Evolutionary conservation across 2,888 invertebrate genomes (phyloP).

Genomic region (Anthophora plumipes): DNA sequence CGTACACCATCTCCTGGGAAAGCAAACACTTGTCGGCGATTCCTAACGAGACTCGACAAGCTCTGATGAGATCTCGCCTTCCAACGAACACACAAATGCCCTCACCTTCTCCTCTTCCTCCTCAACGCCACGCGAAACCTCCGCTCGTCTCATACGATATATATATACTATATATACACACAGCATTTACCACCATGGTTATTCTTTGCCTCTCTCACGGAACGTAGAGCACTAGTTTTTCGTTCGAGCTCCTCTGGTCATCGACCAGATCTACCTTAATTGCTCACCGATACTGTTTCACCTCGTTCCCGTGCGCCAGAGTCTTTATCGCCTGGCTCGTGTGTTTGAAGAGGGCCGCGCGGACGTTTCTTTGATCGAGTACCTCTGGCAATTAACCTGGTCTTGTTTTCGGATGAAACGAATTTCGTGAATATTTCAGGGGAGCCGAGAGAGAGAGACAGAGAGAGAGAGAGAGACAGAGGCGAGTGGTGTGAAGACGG

Average conservation of each 20-base stretch:
- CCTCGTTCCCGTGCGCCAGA: not conserved
- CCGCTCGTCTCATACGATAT: not conserved
- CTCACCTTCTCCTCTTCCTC: not conserved
- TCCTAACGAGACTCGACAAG: conserved; percentile 66
- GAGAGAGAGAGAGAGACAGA: too few relatives aligned
- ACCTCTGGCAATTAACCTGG: conserved; percentile 16
- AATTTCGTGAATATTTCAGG: conserved; percentile 17
- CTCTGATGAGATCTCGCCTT: conserved; percentile 62
- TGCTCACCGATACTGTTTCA: conserved; percentile 22
- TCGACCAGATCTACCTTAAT: conserved; percentile 24
- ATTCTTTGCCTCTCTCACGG: not conserved
- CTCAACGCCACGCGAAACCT: conserved; percentile 17
- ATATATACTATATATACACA: too few relatives aligned
- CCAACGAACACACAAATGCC: conserved; percentile 42
- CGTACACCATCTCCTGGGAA: conserved; percentile 53
- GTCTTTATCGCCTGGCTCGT: conserved; percentile 3
- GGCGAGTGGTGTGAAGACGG: too few relatives aligned
- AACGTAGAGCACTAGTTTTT: not conserved
- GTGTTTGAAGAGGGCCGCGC: not conserved
- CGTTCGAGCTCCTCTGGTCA: not conserved
- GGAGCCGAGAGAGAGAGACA: not conserved
- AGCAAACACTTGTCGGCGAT: conserved; percentile 60
- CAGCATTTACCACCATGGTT: not conserved
- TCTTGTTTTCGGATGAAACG: conserved; percentile 2
- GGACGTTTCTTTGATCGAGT: conserved; percentile 34